A percentile compares a stretch with the other conserved stretches of the same genome.
Evolutionary conservation across 2,888 invertebrate species (phyloP).

Genomic region (Aspidiotus destructor): DNA sequence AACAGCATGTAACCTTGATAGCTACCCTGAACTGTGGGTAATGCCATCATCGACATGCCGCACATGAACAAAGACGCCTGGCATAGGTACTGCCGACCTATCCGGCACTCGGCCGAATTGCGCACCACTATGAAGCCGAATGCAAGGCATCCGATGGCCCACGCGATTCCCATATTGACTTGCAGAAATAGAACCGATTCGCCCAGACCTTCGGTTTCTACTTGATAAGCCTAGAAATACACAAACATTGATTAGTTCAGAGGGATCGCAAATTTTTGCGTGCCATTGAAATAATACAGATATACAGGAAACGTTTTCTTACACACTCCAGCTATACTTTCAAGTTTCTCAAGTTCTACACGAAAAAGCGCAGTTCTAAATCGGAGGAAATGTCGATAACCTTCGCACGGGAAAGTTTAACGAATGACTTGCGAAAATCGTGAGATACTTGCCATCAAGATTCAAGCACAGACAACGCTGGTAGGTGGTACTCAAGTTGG

Average conservation of each 20-base stretch:
- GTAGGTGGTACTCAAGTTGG: too few relatives aligned
- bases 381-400: too few relatives aligned
- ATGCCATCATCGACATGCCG: constrained; percentile 63
- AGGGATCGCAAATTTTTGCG: too few relatives aligned
- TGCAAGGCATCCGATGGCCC: constrained; percentile 69
- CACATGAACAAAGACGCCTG: constrained; percentile 71
- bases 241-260: background rate
- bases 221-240: constrained; percentile 54
- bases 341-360: too few relatives aligned
- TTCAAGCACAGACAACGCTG: too few relatives aligned
- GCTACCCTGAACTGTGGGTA: constrained; percentile 65
- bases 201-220: constrained; percentile 62
- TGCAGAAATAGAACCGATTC: constrained; percentile 57
- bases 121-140: constrained; percentile 75
- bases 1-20: constrained; percentile 66
- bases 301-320: too few relatives aligned
- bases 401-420: too few relatives aligned
- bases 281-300: too few relatives aligned
- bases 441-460: too few relatives aligned
- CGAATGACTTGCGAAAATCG: too few relatives aligned
- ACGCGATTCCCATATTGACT: constrained; percentile 69
- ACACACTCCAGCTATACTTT: too few relatives aligned
- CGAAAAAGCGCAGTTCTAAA: too few relatives aligned
- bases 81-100: constrained; percentile 67
- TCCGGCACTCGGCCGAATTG: constrained; percentile 72